Base-by-base conservation (phyloP, 1,140 invertebrate species). In the Meteorus sp. region DNA sequence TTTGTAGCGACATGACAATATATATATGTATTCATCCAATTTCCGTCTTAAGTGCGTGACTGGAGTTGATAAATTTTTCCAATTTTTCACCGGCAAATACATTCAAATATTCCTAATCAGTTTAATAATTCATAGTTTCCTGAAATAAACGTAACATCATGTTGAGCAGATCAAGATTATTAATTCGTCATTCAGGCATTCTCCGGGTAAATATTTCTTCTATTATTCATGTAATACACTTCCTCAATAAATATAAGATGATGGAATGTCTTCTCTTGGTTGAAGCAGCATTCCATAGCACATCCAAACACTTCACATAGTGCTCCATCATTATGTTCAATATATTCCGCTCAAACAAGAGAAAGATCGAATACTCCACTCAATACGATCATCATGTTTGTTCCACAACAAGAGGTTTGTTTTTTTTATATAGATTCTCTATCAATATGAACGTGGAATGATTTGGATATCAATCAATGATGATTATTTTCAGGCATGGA, bases 321-420 rank as follows among this genome's bases (percentile, higher is more conserved):
- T 19, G 59, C 59, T 5, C 55, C 62, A 22, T 58, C 54, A 48
- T 55, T 71, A 7, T 60, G 56, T 48, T 55, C 65, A 13, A 62
- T 73, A 25, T 59, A 66, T 52, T 31, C 65, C 0, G 33, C 53
- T 2, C 73, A 78, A 55, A 67, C 81, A 6, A 77, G 87, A 70
- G 71, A 83, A 59, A 87, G 86, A 65, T 84, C 86, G 20, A 84
- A 83, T 9, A 90, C 88, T 25, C 93, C 94, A 2, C 77, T 95
- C 19, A 99, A 99, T 79, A 97, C 95, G 22, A 81, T 95, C 50
- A 83, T 99, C 39, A 89, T 98, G 85, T 99, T 99, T 85, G 97
- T 99, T 45, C 97, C 97, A 5, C 96, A 98, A 78, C 97, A 99
- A 86, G 96, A 99, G 85, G 91, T 92, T 63, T 23, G 62, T 51